These are phyloP conservation scores for Nematolebias whitei DNA, from an alignment of 2,113 vertebrate species.

Conservation along the genomic window DNA sequence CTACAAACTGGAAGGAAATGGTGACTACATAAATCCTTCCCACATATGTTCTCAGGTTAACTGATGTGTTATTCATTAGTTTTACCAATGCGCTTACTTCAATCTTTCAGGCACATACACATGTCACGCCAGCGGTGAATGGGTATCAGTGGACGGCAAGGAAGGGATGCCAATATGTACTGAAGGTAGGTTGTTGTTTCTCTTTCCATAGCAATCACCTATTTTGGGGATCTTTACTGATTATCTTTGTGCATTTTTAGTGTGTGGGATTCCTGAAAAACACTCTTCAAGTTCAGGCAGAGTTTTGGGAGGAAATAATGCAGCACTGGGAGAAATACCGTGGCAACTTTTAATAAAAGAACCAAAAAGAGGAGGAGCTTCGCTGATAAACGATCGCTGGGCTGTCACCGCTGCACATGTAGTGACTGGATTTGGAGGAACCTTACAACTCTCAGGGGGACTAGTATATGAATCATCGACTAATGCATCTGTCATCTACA, in stretches of 20 bases:
- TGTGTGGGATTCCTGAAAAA: slow-evolving; percentile 82
- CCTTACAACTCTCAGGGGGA: slow-evolving; percentile 9
- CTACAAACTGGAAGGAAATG: slow-evolving; percentile 70
- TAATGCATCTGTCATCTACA: not conserved
- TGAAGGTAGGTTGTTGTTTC: slow-evolving; percentile 60
- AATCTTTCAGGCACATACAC: slow-evolving; percentile 61
- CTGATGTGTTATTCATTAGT: not conserved
- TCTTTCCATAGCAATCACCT: not conserved
- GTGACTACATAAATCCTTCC: slow-evolving; percentile 38
- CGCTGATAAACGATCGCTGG: slow-evolving; percentile 89
- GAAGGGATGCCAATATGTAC: slow-evolving; percentile 64
- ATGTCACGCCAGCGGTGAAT: slow-evolving; percentile 66
- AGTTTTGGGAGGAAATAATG: slow-evolving; percentile 80
- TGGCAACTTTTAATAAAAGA: slow-evolving; percentile 83
- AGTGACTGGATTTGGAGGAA: slow-evolving; percentile 42
- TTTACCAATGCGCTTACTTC: not conserved
- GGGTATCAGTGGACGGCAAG: slow-evolving; percentile 53
- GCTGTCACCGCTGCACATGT: slow-evolving; percentile 91
- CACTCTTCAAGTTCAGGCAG: slow-evolving; percentile 43
- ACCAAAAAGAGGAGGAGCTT: slow-evolving; percentile 79
- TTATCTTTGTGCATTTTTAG: slow-evolving; percentile 65
- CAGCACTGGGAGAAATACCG: slow-evolving; percentile 83
- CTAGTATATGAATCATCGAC: slow-evolving; percentile 15
- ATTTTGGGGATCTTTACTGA: not conserved
- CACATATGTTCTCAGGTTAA: not conserved